phyloP scores from a whole-genome alignment of 2,113 vertebrate genomes.

The Nipponia nippon region DNA sequence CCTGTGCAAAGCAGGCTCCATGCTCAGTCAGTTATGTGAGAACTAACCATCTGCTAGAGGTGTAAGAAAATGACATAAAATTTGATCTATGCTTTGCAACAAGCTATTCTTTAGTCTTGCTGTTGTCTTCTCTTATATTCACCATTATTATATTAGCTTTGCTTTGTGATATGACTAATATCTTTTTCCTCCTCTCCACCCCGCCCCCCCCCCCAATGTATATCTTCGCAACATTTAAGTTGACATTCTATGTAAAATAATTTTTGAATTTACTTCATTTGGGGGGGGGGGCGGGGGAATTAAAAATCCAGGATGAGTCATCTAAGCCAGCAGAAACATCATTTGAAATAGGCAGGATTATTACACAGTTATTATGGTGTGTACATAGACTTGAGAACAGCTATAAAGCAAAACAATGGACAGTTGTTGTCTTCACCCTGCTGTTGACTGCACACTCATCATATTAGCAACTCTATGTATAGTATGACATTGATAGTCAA shows the following conservation, averaged over 20 bases:
- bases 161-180: neutral
- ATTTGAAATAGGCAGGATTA: neutral
- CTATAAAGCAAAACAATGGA: neutral
- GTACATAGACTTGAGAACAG: neutral
- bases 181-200: neutral
- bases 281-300: accelerated
- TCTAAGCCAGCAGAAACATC: neutral
- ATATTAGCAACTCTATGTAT: neutral
- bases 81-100: neutral
- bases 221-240: neutral
- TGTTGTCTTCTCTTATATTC: neutral
- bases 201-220: accelerated
- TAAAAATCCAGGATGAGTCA: neutral
- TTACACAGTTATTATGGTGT: neutral
- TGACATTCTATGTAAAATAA: neutral
- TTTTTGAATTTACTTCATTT: neutral
- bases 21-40: neutral
- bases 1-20: neutral
- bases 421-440: neutral
- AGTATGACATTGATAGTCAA: neutral
- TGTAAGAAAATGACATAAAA: neutral
- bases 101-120: neutral
- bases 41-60: neutral
- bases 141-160: neutral
- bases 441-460: neutral